Conservation (phyloP, 2,113 vertebrate species). For the Caranx melampygus region DNA sequence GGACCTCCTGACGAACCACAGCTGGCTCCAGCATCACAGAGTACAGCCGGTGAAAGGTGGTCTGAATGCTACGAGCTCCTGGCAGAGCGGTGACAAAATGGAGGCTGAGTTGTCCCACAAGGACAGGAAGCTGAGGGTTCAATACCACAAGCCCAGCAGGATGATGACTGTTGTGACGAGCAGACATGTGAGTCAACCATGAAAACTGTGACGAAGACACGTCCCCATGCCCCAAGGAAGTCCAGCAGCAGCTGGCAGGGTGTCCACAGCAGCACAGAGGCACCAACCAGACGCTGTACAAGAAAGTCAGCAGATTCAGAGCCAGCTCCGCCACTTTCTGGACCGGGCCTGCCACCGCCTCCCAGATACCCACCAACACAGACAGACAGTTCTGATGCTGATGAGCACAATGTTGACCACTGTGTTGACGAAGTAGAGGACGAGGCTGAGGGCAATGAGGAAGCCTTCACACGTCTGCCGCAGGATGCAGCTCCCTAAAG, state of each 20-base stretch:
- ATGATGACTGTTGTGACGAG: conserved; percentile 75
- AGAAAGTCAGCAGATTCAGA: conserved; percentile 77
- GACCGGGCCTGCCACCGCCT: conserved; percentile 74
- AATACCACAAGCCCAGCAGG: conserved; percentile 48
- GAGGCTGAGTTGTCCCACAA: conserved; percentile 46
- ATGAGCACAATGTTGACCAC: conserved; percentile 88
- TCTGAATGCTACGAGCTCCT: conserved; percentile 63
- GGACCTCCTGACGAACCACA: conserved; percentile 58
- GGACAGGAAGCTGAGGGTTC: conserved; percentile 75
- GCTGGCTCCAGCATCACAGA: conserved; percentile 58
- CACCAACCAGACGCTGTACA: conserved; percentile 86
- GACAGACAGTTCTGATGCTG: conserved; percentile 85
- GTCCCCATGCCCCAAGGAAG: conserved; percentile 70
- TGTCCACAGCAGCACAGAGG: conserved; percentile 87
- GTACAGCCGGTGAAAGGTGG: conserved; percentile 70
- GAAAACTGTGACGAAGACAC: conserved; percentile 79
- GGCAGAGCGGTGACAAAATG: conserved; percentile 64
- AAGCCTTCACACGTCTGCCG: conserved; percentile 83
- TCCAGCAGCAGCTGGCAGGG: conserved; percentile 86
- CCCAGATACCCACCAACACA: conserved; percentile 78
- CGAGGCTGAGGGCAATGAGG: conserved; percentile 85
- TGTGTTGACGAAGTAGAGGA: conserved; percentile 88
- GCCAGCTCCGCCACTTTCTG: conserved; percentile 75
- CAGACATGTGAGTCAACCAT: conserved; percentile 82
- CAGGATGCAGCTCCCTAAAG: conserved; percentile 81